Base-by-base conservation (phyloP, 2,113 vertebrate genomes). In the Psilopogon haemacephalus region DNA sequence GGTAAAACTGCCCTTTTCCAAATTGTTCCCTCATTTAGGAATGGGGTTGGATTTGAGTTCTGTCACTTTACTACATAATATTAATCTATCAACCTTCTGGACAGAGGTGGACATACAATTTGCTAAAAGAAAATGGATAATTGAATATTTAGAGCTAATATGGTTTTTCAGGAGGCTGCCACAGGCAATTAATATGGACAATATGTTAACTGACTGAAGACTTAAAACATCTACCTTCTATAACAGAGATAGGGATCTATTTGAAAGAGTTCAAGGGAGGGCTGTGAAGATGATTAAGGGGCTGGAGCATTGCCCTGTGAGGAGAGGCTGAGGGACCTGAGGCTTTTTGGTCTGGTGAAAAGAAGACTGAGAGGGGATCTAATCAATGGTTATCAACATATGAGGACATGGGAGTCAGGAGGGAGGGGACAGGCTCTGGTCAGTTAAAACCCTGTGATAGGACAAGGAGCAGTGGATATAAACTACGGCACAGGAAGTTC, bases 1-100 rank as follows among this genome's bases (percentile, higher is more conserved):
- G 0, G 0, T 59, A 42, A 46, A 77, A 74, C 14, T 19, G 18
- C 1, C 0, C 23, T 46, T 80, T 68, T 58, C 8, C 11, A 46
- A 68, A 84, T 28, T 48, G 33, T 50, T 17, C 21, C 18, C 55
- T 67, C 17, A 60, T 80, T 86, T 86, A 65, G 86, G 15, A 74
- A 54, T 24, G 1, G 60, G 33, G 23, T 55, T 42, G 68, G 35
- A 32, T 87, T 84, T 86, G 8, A 62, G 21, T 86, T 70, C 38
- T 44, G 52, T 70, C 16, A 37, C 11, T 59, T 76, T 40, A 44
- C 12, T 60, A 40, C 27, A 12, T 59, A 37, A 16, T 56, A 65
- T 20, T 76, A 88, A 58, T 54, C 35, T 46, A 38, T 8, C 20
- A 76, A 12, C 6, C 11, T n/a, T 33, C 48, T 68, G 21, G 58